These are phyloP conservation scores for Knipowitschia caucasica DNA, from an alignment of 2,797 vertebrate genomes.

Conservation along the genomic window DNA sequence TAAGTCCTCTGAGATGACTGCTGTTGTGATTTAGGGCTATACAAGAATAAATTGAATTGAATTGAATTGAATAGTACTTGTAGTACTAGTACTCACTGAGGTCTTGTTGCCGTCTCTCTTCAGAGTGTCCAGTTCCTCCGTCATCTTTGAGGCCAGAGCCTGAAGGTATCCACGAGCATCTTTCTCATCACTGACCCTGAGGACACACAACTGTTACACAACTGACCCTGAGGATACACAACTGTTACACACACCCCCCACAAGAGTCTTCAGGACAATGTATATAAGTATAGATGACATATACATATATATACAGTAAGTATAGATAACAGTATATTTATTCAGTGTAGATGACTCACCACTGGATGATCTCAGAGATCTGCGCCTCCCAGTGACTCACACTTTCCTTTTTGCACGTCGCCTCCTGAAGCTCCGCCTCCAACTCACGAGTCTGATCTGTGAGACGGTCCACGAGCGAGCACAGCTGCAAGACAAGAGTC, in stretches of 20 bases:
- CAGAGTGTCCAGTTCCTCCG: conserved; percentile 90
- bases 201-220: background rate
- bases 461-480: conserved; percentile 88
- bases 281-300: no score
- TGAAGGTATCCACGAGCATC: conserved; percentile 95
- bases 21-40: no score
- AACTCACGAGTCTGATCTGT: conserved; percentile 89
- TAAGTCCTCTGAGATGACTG: no score
- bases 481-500: conserved; percentile 73
- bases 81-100: no score
- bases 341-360: conserved; percentile 77
- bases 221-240: background rate
- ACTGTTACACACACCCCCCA: no score
- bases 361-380: conserved; percentile 98
- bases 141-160: conserved; percentile 95
- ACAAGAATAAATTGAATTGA: no score
- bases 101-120: no score
- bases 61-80: no score
- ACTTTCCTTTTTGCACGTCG: conserved; percentile 90
- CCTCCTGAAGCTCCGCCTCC: conserved; percentile 91
- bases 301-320: no score
- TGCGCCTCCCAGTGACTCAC: conserved; percentile 98
- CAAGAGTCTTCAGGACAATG: no score
- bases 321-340: no score
- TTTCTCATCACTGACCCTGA: conserved; percentile 96